Evolutionary conservation across 2,888 invertebrate genomes (phyloP).

Genomic region (Galeopsomyia nigrocyanea): DNA sequence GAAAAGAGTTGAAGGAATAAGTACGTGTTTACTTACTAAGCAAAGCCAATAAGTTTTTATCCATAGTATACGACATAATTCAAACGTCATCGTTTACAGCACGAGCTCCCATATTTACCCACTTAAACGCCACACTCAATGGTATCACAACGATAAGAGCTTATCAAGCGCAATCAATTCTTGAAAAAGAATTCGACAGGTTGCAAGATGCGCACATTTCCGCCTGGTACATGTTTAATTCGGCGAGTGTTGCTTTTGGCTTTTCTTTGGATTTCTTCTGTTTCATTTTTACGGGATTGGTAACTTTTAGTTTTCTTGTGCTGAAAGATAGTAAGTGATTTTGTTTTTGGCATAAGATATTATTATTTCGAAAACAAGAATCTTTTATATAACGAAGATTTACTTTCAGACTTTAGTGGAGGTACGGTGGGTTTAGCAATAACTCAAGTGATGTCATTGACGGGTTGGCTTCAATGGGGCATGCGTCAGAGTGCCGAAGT

Average conservation of each 20-base stretch:
- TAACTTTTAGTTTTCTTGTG: conserved; percentile 76
- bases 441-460: too few relatives aligned
- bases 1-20: conserved; percentile 70
- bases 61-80: conserved; percentile 71
- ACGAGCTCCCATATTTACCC: too few relatives aligned
- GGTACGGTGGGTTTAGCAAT: too few relatives aligned
- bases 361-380: too few relatives aligned
- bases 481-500: too few relatives aligned
- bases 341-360: too few relatives aligned
- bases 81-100: conserved; percentile 68
- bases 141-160: too few relatives aligned
- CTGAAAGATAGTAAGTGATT: conserved; percentile 69
- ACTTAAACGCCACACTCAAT: too few relatives aligned
- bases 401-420: too few relatives aligned
- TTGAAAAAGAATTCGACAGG: conserved; percentile 74
- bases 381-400: too few relatives aligned
- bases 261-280: conserved; percentile 77
- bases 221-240: conserved; percentile 69
- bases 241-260: conserved; percentile 67
- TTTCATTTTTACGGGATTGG: conserved; percentile 75
- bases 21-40: conserved; percentile 65
- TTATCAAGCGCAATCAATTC: conserved; percentile 75
- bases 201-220: conserved; percentile 71
- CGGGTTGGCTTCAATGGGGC: too few relatives aligned
- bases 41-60: neutral